Evolutionary conservation across 2,797 vertebrate genomes (phyloP).

Genomic region (Eupleurogrammus muticus): DNA sequence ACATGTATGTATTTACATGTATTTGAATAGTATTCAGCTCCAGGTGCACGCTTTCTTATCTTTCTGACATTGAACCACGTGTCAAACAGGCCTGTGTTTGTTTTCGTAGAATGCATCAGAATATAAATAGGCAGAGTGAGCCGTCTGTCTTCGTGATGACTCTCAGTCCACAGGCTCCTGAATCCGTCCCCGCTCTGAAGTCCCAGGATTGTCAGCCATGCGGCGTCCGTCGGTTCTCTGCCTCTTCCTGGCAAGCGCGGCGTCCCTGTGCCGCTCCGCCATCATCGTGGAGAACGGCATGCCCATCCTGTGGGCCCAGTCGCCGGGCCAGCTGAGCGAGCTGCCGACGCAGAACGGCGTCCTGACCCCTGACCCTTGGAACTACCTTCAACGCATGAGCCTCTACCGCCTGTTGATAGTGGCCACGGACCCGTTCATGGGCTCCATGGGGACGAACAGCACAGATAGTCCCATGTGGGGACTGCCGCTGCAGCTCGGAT

Average conservation of each 20-base stretch:
- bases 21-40: not conserved
- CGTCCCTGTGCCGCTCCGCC: conserved; percentile 48
- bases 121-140: conserved; percentile 35
- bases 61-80: conserved; percentile 14
- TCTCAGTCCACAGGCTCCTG: conserved; percentile 22
- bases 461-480: conserved; percentile 88
- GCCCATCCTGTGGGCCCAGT: conserved; percentile 83
- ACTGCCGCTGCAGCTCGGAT: conserved; percentile 87
- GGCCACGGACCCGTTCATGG: conserved; percentile 82
- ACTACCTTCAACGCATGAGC: conserved; percentile 83
- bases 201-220: conserved; percentile 45
- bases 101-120: not conserved
- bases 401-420: conserved; percentile 84
- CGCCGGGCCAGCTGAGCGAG: conserved; percentile 65
- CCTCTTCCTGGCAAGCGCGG: conserved; percentile 54
- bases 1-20: too few relatives aligned
- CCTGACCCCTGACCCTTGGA: conserved; percentile 83
- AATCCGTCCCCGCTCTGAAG: not conserved
- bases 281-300: conserved; percentile 62
- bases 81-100: conserved; percentile 15
- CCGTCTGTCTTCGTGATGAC: too few relatives aligned
- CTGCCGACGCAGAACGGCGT: conserved; percentile 65
- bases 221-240: conserved; percentile 1
- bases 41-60: conserved; percentile 41
- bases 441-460: conserved; percentile 74